phyloP scores from a whole-genome alignment of 2,888 invertebrate species.

The Archips xylosteana region DNA sequence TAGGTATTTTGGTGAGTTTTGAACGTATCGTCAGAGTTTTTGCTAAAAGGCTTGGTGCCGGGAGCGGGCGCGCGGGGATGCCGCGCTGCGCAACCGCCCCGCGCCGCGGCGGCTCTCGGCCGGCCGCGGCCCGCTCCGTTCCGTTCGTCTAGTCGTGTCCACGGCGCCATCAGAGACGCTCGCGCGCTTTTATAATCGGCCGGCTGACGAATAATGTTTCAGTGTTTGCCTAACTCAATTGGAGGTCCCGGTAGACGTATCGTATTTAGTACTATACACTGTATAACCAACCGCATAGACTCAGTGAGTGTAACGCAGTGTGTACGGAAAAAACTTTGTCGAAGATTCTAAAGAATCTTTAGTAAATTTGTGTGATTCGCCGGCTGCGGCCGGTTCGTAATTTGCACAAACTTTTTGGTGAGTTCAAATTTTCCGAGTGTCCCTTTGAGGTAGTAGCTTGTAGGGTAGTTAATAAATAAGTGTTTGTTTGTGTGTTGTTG shows the following conservation, averaged over 20 bases:
- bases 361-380: conserved; percentile 84
- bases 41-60: conserved; percentile 76
- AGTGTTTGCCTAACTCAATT: conserved; percentile 85
- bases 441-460: conserved; percentile 28
- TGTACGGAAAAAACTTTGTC: conserved; percentile 86
- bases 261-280: conserved; percentile 82
- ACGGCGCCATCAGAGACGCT: conserved; percentile 80
- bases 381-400: conserved; percentile 80
- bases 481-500: conserved; percentile 14
- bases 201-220: conserved; percentile 85
- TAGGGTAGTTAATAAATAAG: conserved; percentile 6
- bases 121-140: conserved; percentile 46
- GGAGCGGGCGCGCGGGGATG: conserved; percentile 56
- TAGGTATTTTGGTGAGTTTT: conserved; percentile 43
- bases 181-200: conserved; percentile 83
- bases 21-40: conserved; percentile 77
- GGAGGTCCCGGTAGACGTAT: conserved; percentile 85
- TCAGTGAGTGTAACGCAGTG: conserved; percentile 86
- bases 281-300: conserved; percentile 83
- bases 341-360: conserved; percentile 86
- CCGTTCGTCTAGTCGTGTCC: conserved; percentile 73
- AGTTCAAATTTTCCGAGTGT: conserved; percentile 57
- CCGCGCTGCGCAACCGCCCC: conserved; percentile 57
- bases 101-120: conserved; percentile 52
- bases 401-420: conserved; percentile 83